These are phyloP conservation scores for Tympanuchus pallidicinctus DNA, from an alignment of 2,113 vertebrate species.

Conservation along the genomic window DNA sequence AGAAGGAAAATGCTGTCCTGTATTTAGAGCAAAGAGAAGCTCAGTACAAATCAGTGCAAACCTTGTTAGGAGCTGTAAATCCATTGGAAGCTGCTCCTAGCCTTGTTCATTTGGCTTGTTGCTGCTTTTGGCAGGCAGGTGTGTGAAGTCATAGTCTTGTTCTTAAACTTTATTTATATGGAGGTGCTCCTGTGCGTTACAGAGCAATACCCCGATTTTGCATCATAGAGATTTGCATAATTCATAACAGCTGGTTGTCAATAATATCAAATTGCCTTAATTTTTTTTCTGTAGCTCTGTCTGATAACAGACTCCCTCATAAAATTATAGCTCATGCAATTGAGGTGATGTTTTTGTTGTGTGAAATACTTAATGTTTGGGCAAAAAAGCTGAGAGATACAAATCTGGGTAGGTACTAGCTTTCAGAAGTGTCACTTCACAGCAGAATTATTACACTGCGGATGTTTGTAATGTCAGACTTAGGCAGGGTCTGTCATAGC, in stretches of 20 bases:
- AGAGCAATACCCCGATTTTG: background rate
- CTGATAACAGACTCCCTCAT: background rate
- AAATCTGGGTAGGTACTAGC: background rate
- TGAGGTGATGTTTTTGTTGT: background rate
- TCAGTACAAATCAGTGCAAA: background rate
- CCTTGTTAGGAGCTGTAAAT: background rate
- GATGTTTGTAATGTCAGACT: background rate
- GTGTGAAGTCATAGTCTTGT: background rate
- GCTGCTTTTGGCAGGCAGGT: background rate
- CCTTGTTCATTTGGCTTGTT: background rate
- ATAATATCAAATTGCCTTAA: background rate
- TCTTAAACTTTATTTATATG: background rate
- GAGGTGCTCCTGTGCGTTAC: background rate
- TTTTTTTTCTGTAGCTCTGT: background rate
- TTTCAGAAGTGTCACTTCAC: background rate
- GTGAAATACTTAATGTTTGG: background rate
- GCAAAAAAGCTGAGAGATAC: background rate
- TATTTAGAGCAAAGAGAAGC: background rate
- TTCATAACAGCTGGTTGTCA: background rate
- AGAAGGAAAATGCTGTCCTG: background rate
- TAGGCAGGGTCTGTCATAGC: background rate
- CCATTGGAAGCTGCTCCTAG: background rate
- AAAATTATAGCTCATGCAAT: background rate
- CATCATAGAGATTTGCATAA: background rate
- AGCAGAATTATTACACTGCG: background rate